A percentile compares a stretch with the other conserved stretches of the same genome.
These are phyloP conservation scores for Microctonus hyperodae DNA, from an alignment of 2,888 invertebrate genomes.

Conservation along the genomic window DNA sequence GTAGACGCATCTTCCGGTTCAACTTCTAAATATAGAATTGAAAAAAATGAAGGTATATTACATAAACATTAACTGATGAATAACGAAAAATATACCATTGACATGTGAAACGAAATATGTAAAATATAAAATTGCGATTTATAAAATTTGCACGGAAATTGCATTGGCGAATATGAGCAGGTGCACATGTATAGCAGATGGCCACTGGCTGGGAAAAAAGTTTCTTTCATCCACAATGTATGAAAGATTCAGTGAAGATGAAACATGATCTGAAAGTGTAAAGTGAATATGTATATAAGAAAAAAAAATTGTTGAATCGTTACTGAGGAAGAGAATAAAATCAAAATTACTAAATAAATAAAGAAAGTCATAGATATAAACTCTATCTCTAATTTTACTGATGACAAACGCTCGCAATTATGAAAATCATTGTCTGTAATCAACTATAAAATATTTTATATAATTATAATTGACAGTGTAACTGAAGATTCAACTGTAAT, in stretches of 20 bases:
- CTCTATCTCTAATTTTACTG: conserved; percentile 12
- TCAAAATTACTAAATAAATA: not conserved
- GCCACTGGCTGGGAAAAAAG: conserved; percentile 23
- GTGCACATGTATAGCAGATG: conserved; percentile 28
- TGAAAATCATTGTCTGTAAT: not conserved
- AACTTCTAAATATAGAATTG: not conserved
- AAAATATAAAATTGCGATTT: not conserved
- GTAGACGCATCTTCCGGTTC: not conserved
- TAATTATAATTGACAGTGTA: not conserved
- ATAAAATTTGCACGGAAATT: not conserved
- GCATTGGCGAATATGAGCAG: conserved; percentile 15
- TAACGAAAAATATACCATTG: not conserved
- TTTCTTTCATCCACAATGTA: not conserved
- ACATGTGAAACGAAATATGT: not conserved
- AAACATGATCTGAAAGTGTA: conserved; percentile 15
- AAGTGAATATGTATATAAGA: not conserved
- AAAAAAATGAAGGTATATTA: too few species aligned
- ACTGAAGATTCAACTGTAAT: not conserved
- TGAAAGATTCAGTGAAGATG: not conserved
- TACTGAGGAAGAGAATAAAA: not conserved
- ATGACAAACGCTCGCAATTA: conserved; percentile 12
- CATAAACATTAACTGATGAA: not conserved
- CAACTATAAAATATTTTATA: not conserved
- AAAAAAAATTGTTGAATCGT: too few species aligned
- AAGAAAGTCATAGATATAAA: not conserved